Percentiles rank a stretch among this genome's conserved stretches.
These are phyloP conservation scores for Enteromius afrohamiltoni DNA, from an alignment of 2,797 vertebrate species.

Conservation along the genomic window DNA sequence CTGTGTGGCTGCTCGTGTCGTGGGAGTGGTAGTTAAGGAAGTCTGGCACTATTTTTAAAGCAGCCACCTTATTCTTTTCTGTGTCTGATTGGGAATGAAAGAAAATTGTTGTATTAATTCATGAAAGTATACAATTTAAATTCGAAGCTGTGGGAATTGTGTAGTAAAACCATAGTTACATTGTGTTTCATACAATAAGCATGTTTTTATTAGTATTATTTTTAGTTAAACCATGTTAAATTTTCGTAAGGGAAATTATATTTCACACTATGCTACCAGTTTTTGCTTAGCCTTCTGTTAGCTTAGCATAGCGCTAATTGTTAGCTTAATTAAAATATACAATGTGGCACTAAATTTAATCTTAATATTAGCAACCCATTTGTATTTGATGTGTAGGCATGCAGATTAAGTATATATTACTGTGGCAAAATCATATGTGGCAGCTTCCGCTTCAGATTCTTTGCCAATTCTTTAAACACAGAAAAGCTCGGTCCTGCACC, in stretches of 20 bases:
- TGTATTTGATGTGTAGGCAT: neutral
- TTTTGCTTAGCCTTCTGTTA: neutral
- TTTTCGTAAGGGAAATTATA: neutral
- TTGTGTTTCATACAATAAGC: neutral
- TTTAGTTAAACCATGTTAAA: neutral
- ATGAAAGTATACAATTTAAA: neutral
- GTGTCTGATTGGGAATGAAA: neutral
- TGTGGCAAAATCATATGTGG: neutral
- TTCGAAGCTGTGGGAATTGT: neutral
- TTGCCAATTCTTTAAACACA: neutral
- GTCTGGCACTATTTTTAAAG: slow-evolving; percentile 37
- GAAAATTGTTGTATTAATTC: neutral
- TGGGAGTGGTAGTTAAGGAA: slow-evolving; percentile 37
- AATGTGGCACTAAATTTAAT: neutral
- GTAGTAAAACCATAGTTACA: neutral
- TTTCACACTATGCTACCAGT: neutral
- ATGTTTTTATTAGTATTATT: neutral
- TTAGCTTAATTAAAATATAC: neutral
- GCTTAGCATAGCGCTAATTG: neutral
- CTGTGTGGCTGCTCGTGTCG: slow-evolving; percentile 21
- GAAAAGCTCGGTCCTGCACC: neutral
- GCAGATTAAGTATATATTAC: neutral
- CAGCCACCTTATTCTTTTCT: neutral
- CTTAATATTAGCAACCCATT: neutral
- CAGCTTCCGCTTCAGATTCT: neutral